phyloP scores from a whole-genome alignment of 2,888 invertebrate species.

The Caenorhabditis sp. region DNA sequence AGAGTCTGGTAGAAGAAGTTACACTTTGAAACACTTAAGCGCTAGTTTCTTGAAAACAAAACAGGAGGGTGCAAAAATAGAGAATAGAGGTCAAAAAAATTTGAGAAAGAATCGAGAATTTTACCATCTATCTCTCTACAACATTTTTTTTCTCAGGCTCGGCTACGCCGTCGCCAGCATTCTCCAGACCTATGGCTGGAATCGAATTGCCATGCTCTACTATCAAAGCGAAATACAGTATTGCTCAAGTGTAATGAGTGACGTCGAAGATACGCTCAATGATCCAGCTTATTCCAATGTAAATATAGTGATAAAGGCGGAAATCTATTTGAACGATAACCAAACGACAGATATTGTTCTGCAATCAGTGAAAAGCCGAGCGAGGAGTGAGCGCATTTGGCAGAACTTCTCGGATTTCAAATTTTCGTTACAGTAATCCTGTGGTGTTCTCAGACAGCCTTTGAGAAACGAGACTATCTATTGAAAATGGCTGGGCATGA shows the following conservation, averaged over 20 bases:
- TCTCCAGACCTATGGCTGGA: slow-evolving; percentile 57
- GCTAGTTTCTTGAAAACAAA: too few species aligned
- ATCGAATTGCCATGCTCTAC: slow-evolving; percentile 58
- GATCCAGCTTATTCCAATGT: slow-evolving; percentile 17
- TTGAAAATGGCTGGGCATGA: slow-evolving; percentile 21
- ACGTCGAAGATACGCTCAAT: slow-evolving; percentile 57
- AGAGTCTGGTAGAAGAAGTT: too few species aligned
- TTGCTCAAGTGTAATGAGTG: slow-evolving; percentile 56
- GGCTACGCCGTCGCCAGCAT: slow-evolving; percentile 55
- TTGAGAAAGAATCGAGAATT: too few species aligned
- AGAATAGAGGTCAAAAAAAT: too few species aligned
- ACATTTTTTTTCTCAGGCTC: slow-evolving; percentile 37
- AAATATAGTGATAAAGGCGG: slow-evolving; percentile 43
- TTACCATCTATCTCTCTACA: too few species aligned
- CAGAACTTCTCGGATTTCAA: neutral
- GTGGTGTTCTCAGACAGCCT: slow-evolving; percentile 43
- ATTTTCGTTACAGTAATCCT: slow-evolving; percentile 44
- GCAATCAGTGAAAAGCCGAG: slow-evolving; percentile 22
- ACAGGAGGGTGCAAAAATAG: too few species aligned
- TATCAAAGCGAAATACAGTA: slow-evolving; percentile 49
- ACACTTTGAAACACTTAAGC: too few species aligned
- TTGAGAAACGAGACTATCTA: slow-evolving; percentile 48
- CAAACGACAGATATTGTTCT: neutral
- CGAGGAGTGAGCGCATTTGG: slow-evolving; percentile 29
- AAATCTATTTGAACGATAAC: slow-evolving; percentile 9